Percentiles rank a stretch among this genome's conserved stretches.
Evolutionary conservation across 2,113 vertebrate species (phyloP).

Genomic region (Egretta garzetta): DNA sequence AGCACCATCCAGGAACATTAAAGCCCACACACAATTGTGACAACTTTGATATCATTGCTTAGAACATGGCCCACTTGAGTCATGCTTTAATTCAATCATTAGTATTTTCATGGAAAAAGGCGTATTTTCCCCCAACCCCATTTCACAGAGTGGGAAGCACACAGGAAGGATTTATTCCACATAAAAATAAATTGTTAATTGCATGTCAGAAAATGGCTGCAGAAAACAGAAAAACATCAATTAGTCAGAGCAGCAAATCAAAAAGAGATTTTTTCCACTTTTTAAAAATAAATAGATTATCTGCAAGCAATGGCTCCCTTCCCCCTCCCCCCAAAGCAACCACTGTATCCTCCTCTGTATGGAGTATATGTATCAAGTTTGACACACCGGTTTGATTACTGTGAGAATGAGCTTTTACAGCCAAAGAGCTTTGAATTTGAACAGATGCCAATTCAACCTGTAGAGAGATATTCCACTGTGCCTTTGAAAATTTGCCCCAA

Average conservation of each 20-base stretch:
- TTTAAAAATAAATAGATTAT: slow-evolving; percentile 21
- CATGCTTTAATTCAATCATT: slow-evolving; percentile 20
- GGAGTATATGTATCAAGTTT: background rate
- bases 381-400: slow-evolving; percentile 23
- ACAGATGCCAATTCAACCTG: background rate
- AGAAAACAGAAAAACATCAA: slow-evolving; percentile 17
- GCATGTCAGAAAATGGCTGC: background rate
- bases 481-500: background rate
- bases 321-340: background rate
- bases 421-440: background rate
- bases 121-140: background rate
- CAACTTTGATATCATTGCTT: background rate
- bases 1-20: background rate
- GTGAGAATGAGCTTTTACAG: background rate
- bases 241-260: slow-evolving; percentile 28
- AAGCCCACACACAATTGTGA: slow-evolving; percentile 4
- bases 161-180: slow-evolving; percentile 20
- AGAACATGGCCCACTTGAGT: background rate
- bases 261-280: background rate
- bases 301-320: background rate
- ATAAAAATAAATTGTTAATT: slow-evolving; percentile 39
- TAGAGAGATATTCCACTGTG: background rate
- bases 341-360: background rate
- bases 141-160: background rate
- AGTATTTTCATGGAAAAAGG: background rate